These are phyloP conservation scores for sheep (Ovis aries) DNA, from an alignment of 2,113 vertebrate genomes.

Conservation along the genomic window DNA sequence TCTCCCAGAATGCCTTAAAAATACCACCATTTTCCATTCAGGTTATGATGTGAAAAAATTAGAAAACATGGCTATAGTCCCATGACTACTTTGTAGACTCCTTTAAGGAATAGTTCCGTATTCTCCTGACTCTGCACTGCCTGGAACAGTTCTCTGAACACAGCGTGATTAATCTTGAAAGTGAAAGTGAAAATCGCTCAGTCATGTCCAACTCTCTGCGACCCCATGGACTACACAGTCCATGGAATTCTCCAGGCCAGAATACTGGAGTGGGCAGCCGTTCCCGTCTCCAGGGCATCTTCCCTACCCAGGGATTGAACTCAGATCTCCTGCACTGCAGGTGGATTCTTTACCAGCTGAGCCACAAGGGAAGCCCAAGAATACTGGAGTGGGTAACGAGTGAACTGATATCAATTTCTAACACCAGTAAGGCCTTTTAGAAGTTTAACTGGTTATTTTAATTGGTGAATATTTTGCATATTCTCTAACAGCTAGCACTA, in stretches of 20 bases:
- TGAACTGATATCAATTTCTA: constrained; percentile 9
- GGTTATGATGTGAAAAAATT: background rate
- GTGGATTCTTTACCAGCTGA: background rate
- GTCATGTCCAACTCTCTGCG: background rate
- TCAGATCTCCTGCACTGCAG: background rate
- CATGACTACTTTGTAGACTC: background rate
- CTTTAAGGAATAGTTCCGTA: background rate
- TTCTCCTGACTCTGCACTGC: background rate
- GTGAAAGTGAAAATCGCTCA: background rate
- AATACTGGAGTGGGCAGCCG: background rate
- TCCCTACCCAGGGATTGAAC: background rate
- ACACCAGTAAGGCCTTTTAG: background rate
- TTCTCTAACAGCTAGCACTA: background rate
- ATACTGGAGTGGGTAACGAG: background rate
- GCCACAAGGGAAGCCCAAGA: background rate
- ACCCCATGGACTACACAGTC: background rate
- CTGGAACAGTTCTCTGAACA: background rate
- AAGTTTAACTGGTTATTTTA: background rate
- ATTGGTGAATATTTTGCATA: background rate
- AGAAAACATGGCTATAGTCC: background rate
- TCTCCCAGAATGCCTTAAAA: background rate
- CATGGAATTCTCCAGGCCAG: background rate
- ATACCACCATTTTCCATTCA: background rate
- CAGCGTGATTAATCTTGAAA: background rate
- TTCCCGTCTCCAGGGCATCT: background rate